Evolutionary conservation across 2,888 invertebrate genomes (phyloP), one percentile per base, ranked within the genome.

Genomic region (Glyphotaelius pellucidus): DNA sequence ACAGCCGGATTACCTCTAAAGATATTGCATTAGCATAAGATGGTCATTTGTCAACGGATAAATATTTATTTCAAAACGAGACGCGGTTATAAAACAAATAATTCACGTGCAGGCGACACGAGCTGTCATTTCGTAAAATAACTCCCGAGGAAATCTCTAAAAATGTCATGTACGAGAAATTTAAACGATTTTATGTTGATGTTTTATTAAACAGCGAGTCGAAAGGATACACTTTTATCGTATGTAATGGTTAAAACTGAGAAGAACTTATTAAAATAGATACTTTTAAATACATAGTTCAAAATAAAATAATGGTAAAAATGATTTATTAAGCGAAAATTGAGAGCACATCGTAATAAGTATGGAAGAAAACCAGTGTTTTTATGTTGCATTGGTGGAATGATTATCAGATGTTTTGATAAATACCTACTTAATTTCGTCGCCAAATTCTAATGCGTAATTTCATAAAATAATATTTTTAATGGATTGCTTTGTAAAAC

Each of bases 21-120:
- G 90, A 90, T 80, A 89, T 89, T 79, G 42, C 67, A 89, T 90
- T 90, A 90, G 90, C 90, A 90, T 90, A 83, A 81, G 42, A 90
- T 47, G 81, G 38, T 38, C n/a, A 42, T 90, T 52, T 52, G 32
- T 90, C 90, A 83, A 42, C 19, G 19, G n/a, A 52, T 90, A 90
- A 90, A 90, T 85, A 85, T 85, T 90, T 90, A 85, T 90, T 79
- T 79, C 52, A 47, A 90, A 30, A 79, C 79, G 42, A 90, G 47
- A 32, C 32, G 42, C 31, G n/a, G 67, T 90, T 85, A 80, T 90
- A 32, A 90, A 81, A 90, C 81, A 83, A 83, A 90, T 90, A 90
- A 90, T 47, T 90, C 90, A 90, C 15, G 47, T 31, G 47, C 38
- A 47, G 83, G 32, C 32, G 90, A 87, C 87, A 87, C 31, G 52